phyloP scores from a whole-genome alignment of 2,797 vertebrate species.

The Syngnathus rostellatus region DNA sequence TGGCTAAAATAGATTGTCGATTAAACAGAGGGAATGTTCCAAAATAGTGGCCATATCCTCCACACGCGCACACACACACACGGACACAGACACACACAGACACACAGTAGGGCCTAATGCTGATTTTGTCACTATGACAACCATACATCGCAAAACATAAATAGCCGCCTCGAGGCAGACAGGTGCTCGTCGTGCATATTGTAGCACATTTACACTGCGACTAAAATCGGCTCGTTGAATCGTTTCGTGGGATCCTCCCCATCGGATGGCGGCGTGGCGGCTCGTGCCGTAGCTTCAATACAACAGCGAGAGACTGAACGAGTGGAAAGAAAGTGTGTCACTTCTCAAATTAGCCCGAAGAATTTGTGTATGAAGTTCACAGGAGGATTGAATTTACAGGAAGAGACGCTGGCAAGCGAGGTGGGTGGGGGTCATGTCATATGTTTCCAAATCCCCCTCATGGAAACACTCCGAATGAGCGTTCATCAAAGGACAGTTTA shows the following conservation, averaged over 20 bases:
- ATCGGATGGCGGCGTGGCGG: not conserved
- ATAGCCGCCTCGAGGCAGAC: constrained; percentile 37
- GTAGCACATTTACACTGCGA: not conserved
- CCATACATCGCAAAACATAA: constrained; percentile 57
- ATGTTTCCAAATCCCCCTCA: constrained; percentile 12
- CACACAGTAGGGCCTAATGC: constrained; percentile 24
- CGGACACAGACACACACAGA: constrained; percentile 26
- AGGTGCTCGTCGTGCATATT: constrained; percentile 29
- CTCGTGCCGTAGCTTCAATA: not conserved
- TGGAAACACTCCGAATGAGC: not conserved
- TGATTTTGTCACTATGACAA: constrained; percentile 48
- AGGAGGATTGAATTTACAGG: constrained; percentile 65
- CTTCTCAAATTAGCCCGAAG: constrained; percentile 70
- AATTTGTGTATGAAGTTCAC: constrained; percentile 73
- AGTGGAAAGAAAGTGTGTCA: constrained; percentile 49
- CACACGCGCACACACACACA: constrained; percentile 31
- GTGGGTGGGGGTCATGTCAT: constrained; percentile 11
- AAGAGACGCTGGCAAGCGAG: not conserved
- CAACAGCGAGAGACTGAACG: constrained; percentile 5
- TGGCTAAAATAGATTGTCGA: constrained; percentile 43
- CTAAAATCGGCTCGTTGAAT: not conserved
- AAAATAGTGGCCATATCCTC: constrained; percentile 38
- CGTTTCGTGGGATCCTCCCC: not conserved
- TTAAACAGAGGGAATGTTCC: constrained; percentile 29
- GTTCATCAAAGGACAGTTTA: not conserved